Percentiles rank a stretch among this genome's conserved stretches.
phyloP scores from a whole-genome alignment of 2,888 invertebrate species.

The Eristalinus sepulchralis region DNA sequence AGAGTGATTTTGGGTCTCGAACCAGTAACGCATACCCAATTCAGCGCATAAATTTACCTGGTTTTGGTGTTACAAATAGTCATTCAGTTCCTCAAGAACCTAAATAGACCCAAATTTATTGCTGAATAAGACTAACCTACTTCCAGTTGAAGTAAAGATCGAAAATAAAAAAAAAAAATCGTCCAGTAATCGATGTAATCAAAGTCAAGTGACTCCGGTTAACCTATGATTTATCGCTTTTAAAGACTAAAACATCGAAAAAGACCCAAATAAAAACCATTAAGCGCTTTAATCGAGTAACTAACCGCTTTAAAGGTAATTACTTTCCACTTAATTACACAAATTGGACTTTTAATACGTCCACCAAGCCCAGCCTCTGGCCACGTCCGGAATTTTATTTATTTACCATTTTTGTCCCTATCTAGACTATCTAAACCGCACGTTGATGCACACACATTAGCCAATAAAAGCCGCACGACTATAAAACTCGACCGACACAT shows the following conservation, averaged over 20 bases:
- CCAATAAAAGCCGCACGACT: slow-evolving; percentile 64
- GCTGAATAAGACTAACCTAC: neutral
- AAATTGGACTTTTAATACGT: slow-evolving; percentile 35
- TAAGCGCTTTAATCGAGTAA: neutral
- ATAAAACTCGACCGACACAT: slow-evolving; percentile 49
- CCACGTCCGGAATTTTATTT: neutral
- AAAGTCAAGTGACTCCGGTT: neutral
- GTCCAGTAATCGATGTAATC: neutral
- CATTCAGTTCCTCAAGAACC: neutral
- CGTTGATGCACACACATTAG: slow-evolving; percentile 59
- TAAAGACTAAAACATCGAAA: neutral
- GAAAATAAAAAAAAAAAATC: neutral
- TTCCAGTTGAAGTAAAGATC: neutral
- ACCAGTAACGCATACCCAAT: neutral
- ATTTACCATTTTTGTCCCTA: neutral
- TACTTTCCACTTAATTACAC: slow-evolving; percentile 60
- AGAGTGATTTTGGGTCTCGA: neutral
- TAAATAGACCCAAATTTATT: neutral
- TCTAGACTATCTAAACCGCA: slow-evolving; percentile 49
- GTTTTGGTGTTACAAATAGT: neutral
- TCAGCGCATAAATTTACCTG: neutral
- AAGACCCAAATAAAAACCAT: neutral
- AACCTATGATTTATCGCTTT: neutral
- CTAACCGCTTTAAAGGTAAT: slow-evolving; percentile 37
- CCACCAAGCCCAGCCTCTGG: neutral